Evolutionary conservation across 2,888 invertebrate species (phyloP).

Genomic region (Hydropsyche betteni): DNA sequence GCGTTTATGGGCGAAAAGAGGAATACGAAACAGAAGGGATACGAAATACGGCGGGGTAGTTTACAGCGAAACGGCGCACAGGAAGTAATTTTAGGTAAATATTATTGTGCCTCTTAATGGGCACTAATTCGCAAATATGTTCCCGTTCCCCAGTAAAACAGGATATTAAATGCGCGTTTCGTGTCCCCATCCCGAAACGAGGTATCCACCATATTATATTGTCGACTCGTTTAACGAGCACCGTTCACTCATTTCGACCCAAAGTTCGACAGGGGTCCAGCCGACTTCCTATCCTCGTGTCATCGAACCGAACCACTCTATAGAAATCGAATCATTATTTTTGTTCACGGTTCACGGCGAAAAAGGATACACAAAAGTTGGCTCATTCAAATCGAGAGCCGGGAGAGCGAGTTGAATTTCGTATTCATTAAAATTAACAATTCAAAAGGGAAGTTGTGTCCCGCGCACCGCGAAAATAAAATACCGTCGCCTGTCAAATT

Average conservation of each 20-base stretch:
- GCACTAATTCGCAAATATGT: slow-evolving; percentile 31
- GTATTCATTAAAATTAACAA: slow-evolving; percentile 8
- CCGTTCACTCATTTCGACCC: background rate
- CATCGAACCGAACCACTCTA: no score
- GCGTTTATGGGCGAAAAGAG: background rate
- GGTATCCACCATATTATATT: background rate
- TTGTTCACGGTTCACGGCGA: no score
- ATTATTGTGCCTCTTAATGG: slow-evolving; percentile 26
- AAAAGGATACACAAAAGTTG: no score
- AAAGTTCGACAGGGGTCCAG: background rate
- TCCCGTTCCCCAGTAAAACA: slow-evolving; percentile 29
- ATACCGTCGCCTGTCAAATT: background rate
- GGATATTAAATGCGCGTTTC: slow-evolving; percentile 28
- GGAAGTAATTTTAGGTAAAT: slow-evolving; percentile 29
- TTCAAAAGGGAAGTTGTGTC: slow-evolving; percentile 4
- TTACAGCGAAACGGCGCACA: slow-evolving; percentile 1
- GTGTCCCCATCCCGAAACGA: background rate
- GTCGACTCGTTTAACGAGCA: slow-evolving; percentile 7
- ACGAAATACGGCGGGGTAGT: background rate
- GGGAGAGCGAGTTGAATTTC: no score
- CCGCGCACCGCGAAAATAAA: background rate
- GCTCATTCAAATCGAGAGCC: no score
- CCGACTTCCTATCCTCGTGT: no score
- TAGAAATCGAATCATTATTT: no score
- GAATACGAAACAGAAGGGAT: slow-evolving; percentile 16